Percentiles rank a stretch among this genome's conserved stretches.
phyloP scores from a whole-genome alignment of 2,797 vertebrate genomes.

The Jordanella pulchra region DNA sequence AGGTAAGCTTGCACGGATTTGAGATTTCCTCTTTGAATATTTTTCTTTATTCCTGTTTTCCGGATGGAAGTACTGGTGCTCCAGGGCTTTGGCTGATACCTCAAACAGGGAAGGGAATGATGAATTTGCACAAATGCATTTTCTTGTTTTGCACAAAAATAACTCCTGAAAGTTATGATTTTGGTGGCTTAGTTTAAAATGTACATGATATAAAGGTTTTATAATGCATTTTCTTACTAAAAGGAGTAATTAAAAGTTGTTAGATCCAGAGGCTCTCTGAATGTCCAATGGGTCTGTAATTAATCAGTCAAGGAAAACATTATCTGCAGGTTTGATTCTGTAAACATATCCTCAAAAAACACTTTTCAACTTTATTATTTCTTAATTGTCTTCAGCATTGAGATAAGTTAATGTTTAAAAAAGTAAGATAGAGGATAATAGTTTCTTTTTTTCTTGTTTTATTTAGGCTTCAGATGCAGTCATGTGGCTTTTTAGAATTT shows the following conservation, averaged over 20 bases:
- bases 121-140: too few relatives aligned
- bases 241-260: constrained; percentile 33
- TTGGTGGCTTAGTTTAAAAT: constrained; percentile 8
- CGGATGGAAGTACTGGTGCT: constrained; percentile 44
- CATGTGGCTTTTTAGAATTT: not conserved
- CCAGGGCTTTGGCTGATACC: constrained; percentile 32
- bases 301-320: constrained; percentile 39
- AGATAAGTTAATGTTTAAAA: not conserved
- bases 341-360: not conserved
- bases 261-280: constrained; percentile 43
- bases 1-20: constrained; percentile 78
- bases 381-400: not conserved
- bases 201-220: constrained; percentile 15
- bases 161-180: constrained; percentile 9
- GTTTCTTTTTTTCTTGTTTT: not conserved
- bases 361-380: not conserved
- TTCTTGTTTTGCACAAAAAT: constrained; percentile 28
- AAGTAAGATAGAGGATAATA: not conserved
- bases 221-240: constrained; percentile 6
- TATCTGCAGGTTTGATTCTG: constrained; percentile 32
- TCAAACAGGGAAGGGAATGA: constrained; percentile 31
- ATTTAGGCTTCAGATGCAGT: not conserved
- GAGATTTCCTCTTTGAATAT: constrained; percentile 57
- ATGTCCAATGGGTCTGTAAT: constrained; percentile 57
- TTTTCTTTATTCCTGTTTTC: constrained; percentile 45